These are phyloP conservation scores for Acronicta leporina DNA, from an alignment of 2,888 invertebrate genomes.

Conservation along the genomic window DNA sequence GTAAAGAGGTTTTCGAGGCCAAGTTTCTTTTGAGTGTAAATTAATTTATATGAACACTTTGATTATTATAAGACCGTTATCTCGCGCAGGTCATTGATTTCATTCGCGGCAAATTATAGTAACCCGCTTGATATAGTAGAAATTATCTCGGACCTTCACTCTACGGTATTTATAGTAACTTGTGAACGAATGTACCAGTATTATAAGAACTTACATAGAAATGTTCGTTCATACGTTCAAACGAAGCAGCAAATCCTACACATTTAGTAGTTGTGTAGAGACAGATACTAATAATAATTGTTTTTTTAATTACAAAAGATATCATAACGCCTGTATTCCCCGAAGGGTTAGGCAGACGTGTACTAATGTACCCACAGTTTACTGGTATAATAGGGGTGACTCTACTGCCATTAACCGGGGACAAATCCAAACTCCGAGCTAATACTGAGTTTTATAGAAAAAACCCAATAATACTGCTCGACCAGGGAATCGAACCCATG, in stretches of 20 bases:
- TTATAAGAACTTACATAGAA: constrained; percentile 20
- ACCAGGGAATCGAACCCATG: too few relatives aligned
- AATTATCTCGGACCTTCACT: constrained; percentile 12
- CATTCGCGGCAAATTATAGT: constrained; percentile 18
- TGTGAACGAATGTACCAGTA: background rate
- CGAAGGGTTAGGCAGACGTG: too few relatives aligned
- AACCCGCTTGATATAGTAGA: constrained; percentile 23
- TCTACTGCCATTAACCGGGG: too few relatives aligned
- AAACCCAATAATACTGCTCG: too few relatives aligned
- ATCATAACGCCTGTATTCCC: too few relatives aligned
- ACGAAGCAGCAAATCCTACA: constrained; percentile 17
- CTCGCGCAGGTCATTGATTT: constrained; percentile 52
- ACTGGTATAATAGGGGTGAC: too few relatives aligned
- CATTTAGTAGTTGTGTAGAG: constrained; percentile 19
- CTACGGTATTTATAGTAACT: constrained; percentile 34
- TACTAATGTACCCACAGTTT: too few relatives aligned
- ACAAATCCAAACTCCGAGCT: too few relatives aligned
- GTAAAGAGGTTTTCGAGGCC: constrained; percentile 23
- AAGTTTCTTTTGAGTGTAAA: constrained; percentile 26
- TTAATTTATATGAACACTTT: constrained; percentile 49
- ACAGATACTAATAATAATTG: too few relatives aligned
- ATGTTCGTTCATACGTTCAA: constrained; percentile 32
- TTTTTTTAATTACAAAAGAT: too few relatives aligned
- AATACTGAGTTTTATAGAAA: too few relatives aligned
- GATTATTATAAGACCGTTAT: constrained; percentile 52